Conservation (phyloP, 1,140 invertebrate species). For the Ericerus pela region DNA sequence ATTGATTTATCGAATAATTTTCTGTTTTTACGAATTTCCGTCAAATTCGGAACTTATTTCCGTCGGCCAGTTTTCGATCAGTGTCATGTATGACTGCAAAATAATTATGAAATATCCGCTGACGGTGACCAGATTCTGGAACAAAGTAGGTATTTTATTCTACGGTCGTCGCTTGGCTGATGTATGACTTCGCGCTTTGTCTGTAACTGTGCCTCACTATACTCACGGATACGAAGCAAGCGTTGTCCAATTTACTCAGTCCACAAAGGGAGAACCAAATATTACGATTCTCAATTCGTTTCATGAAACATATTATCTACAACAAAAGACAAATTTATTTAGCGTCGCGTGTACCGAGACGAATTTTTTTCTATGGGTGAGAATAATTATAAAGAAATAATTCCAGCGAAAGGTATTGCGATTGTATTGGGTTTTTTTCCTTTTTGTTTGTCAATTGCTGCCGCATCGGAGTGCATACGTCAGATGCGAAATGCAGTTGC, state of each 20-base stretch:
- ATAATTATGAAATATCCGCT: conserved; percentile 16
- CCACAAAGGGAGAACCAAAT: conserved; percentile 14
- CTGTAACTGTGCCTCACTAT: background rate
- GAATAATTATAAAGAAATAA: too few relatives aligned
- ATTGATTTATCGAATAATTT: too few relatives aligned
- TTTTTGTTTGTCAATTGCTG: background rate
- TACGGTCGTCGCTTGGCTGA: background rate
- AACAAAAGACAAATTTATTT: conserved; percentile 6
- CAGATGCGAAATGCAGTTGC: too few relatives aligned
- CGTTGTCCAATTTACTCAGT: conserved; percentile 12
- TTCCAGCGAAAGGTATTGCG: too few relatives aligned
- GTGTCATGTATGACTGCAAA: conserved; percentile 16
- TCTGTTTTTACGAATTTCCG: too few relatives aligned
- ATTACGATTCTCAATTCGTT: conserved; percentile 13
- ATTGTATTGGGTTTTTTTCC: background rate
- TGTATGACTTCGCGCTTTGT: background rate
- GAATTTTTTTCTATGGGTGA: background rate
- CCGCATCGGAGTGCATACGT: background rate
- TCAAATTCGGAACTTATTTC: background rate
- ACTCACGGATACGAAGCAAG: conserved; percentile 17
- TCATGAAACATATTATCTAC: conserved; percentile 14
- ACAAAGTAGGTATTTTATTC: conserved; percentile 1
- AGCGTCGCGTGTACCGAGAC: background rate
- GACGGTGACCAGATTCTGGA: conserved; percentile 13
- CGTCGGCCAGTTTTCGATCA: conserved; percentile 14